Evolutionary conservation across 2,888 invertebrate genomes (phyloP).

Genomic region (Oscheius sp.): DNA sequence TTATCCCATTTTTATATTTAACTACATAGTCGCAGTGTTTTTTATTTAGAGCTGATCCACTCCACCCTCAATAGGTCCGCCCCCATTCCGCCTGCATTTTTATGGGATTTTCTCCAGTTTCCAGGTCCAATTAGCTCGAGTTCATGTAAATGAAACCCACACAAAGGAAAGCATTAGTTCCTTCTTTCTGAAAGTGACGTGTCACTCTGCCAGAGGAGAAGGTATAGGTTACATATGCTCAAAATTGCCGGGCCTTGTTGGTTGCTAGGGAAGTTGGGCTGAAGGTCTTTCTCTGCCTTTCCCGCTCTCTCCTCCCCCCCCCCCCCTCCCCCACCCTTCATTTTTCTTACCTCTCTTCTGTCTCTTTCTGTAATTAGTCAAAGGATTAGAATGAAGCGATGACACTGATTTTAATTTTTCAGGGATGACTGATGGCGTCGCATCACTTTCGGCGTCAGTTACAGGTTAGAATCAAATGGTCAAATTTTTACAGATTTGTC

Average conservation of each 20-base stretch:
- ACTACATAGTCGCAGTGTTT: too few species aligned
- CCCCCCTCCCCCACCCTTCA: neutral
- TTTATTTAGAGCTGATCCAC: too few species aligned
- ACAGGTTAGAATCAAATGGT: neutral
- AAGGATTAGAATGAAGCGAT: neutral
- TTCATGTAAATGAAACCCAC: too few species aligned
- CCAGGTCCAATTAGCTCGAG: too few species aligned
- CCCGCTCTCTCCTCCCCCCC: neutral
- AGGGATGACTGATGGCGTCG: conserved; percentile 20
- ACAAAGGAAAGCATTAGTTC: too few species aligned
- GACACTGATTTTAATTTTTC: too few species aligned
- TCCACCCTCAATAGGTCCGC: too few species aligned
- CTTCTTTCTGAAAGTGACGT: too few species aligned
- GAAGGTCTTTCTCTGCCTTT: conserved; percentile 3
- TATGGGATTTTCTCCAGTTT: too few species aligned
- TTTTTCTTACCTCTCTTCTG: neutral
- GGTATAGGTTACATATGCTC: neutral
- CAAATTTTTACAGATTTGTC: neutral
- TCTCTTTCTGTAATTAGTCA: conserved; percentile 2
- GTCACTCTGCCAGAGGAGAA: neutral
- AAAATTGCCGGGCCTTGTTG: conserved; percentile 18
- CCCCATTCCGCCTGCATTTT: too few species aligned
- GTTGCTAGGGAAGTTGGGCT: conserved; percentile 26
- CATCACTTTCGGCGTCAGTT: neutral
- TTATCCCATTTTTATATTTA: too few species aligned